Evolutionary conservation across 92 coral and sea anemone genomes (phyloP), one percentile per base, ranked within the genome.

Genomic region (Plumapathes pennacea): DNA sequence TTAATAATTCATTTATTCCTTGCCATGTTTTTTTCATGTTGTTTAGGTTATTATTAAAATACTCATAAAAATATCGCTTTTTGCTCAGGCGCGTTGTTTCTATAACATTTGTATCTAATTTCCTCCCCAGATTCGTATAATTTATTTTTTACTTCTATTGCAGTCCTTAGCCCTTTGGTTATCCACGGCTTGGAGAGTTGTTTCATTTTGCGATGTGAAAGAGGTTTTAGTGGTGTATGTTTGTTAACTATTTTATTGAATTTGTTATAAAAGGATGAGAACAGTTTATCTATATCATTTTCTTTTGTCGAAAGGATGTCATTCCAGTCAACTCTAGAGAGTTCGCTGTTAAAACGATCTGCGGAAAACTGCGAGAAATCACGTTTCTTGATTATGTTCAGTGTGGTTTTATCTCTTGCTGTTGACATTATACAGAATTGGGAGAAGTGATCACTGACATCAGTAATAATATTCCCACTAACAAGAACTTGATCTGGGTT

Each of bases 391-490:
- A 12, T 15, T 34, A 43, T 40, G 5, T 44, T 40, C 7, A 25
- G 27, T 59, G 42, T 22, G 48, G 7, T 36, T 64, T 45, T 59
- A 50, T 54, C 60, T 59, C 29, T 78, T 14, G 56, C 31, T 25
- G 50, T 31, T 23, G 63, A 19, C 32, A 63, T 23, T 23, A 79
- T 48, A 49, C 87, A 80, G 38, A 80, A 54, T 49, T 72, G 76
- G 13, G 69, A 57, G 42, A 20, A 72, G 38, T 65, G 69, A 58
- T 80, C 78, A 14, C 46, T 58, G 19, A 71, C 46, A 25, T 71
- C 80, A 29, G 72, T 30, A 20, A 73, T 62, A 33, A 73, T 40
- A 27, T 62, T 73, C 32, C 74, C 58, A 45, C 66, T 54, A 21
- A 14, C 8, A 28, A 59, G 14, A 14, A 50, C 49, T 32, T 58